phyloP scores from a whole-genome alignment of 2,113 vertebrate species.

The Thunnus maccoyii region DNA sequence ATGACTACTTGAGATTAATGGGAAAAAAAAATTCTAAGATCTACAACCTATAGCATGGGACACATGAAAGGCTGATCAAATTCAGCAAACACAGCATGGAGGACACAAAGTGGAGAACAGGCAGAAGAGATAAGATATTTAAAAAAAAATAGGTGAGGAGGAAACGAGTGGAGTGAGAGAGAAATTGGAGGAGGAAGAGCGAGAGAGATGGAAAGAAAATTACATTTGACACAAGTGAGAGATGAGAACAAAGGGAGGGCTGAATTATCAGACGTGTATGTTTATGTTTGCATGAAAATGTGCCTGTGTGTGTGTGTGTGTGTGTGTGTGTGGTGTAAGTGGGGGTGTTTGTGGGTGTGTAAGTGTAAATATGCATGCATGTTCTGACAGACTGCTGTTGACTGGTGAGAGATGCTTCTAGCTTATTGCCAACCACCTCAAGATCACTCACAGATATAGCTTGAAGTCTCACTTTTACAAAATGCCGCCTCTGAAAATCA shows the following conservation, averaged over 20 bases:
- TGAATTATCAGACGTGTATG: slow-evolving; percentile 56
- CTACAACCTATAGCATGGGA: neutral
- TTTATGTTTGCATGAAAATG: slow-evolving; percentile 16
- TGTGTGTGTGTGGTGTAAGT: neutral
- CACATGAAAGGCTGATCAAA: slow-evolving; percentile 49
- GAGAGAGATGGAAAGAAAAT: slow-evolving; percentile 72
- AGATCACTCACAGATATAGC: slow-evolving; percentile 29
- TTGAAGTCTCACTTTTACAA: slow-evolving; percentile 37
- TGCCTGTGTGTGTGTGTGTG: neutral
- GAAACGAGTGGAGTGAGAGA: slow-evolving; percentile 36
- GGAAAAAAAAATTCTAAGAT: neutral
- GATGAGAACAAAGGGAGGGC: slow-evolving; percentile 60
- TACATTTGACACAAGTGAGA: slow-evolving; percentile 63
- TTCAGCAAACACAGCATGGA: slow-evolving; percentile 10
- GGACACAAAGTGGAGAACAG: slow-evolving; percentile 49
- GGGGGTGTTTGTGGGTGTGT: slow-evolving; percentile 1
- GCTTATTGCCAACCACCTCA: slow-evolving; percentile 8
- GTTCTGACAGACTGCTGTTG: slow-evolving; percentile 34
- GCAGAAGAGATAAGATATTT: slow-evolving; percentile 47
- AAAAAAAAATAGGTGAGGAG: slow-evolving; percentile 46
- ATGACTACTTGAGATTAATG: slow-evolving; percentile 60
- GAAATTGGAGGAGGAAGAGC: slow-evolving; percentile 44
- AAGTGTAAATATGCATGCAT: slow-evolving; percentile 20
- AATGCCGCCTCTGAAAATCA: slow-evolving; percentile 28
- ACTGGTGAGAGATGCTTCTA: slow-evolving; percentile 18